Evolutionary conservation across 2,113 vertebrate species (phyloP), one percentile per base, ranked within the genome.

Genomic region (Pogona vitticeps): DNA sequence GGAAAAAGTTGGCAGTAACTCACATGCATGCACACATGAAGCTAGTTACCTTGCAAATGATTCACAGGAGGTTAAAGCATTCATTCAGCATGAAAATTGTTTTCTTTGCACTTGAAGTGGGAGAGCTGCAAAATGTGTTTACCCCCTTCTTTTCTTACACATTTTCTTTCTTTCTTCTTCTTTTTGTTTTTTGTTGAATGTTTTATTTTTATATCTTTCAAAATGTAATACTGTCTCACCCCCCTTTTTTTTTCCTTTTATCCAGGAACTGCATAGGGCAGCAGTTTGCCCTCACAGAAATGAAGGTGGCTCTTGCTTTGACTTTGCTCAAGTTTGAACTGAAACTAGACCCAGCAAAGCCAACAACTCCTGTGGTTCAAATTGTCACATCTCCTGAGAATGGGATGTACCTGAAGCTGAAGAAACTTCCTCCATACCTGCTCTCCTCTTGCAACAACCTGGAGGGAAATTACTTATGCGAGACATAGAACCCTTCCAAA

Each of bases 261-360:
- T 0, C 1, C 86, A 98, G 98, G 94, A 98, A 98, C 86, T 98
- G 98, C 96, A 98, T 98, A 0, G 98, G 98, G 70, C 98, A 98
- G 95, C 97, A 88, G 84, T 98, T 98, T 31, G 97, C 98, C 88
- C 97, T 98, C 97, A 97, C 96, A 0, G 97, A 98, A 94, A 93
- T 98, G 94, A 98, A 98, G 91, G 95, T 97, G 71, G 95, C 91
- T 0, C 92, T 96, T 18, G 97, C 97, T 1, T 42, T 97, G 91
- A 97, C 95, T 1, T 94, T 98, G 68, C 96, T 88, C 89, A 96
- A 93, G 71, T 98, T 97, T 3, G 61, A 97, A 40, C 91, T 94
- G 0, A 28, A 76, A 76, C 95, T 96, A 0, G 97, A 98, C 68
- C 94, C 94, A 0, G 0, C 85, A 33, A 86, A 40, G 0, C 95